Evolutionary conservation across 23 tunicate genomes (phyloP).

Genomic region (Diplosoma virens): DNA sequence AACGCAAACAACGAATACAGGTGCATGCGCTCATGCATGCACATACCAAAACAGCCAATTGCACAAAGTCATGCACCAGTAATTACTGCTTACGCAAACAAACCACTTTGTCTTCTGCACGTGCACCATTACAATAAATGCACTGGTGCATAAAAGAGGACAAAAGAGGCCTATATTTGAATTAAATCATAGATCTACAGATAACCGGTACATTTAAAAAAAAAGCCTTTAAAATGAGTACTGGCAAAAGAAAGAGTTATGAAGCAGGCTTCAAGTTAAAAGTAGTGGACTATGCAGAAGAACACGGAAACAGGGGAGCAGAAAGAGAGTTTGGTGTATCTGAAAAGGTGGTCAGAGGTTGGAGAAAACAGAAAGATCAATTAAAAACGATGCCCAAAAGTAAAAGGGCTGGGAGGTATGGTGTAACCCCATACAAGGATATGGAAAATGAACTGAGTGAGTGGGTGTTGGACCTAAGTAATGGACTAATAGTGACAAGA

Average conservation of each 20-base stretch:
- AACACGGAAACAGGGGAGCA: slow-evolving; percentile 27
- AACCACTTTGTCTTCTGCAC: slow-evolving; percentile 22
- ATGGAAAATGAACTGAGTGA: no score
- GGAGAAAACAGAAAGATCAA: slow-evolving; percentile 32
- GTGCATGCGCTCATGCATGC: slow-evolving; percentile 7
- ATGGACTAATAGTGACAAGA: no score
- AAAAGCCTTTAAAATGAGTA: slow-evolving; percentile 3
- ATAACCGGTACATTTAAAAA: slow-evolving; percentile 18
- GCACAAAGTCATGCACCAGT: no score
- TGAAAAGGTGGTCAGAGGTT: slow-evolving; percentile 31
- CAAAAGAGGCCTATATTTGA: slow-evolving; percentile 10
- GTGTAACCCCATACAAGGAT: slow-evolving; percentile 23
- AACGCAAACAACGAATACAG: background rate
- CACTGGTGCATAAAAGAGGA: no score
- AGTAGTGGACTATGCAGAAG: slow-evolving; percentile 32
- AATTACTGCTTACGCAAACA: slow-evolving; percentile 15
- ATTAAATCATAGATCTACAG: slow-evolving; percentile 20
- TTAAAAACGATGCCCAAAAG: slow-evolving; percentile 15
- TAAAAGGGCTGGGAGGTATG: slow-evolving; percentile 20
- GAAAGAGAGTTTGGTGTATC: slow-evolving; percentile 36
- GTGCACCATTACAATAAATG: background rate
- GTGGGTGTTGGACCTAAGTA: no score
- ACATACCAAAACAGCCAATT: background rate
- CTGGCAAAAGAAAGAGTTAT: slow-evolving; percentile 15
- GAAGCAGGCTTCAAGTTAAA: slow-evolving; percentile 19